Evolutionary conservation across 2,113 vertebrate genomes (phyloP).

Genomic region (Gasterosteus nipponicus): DNA sequence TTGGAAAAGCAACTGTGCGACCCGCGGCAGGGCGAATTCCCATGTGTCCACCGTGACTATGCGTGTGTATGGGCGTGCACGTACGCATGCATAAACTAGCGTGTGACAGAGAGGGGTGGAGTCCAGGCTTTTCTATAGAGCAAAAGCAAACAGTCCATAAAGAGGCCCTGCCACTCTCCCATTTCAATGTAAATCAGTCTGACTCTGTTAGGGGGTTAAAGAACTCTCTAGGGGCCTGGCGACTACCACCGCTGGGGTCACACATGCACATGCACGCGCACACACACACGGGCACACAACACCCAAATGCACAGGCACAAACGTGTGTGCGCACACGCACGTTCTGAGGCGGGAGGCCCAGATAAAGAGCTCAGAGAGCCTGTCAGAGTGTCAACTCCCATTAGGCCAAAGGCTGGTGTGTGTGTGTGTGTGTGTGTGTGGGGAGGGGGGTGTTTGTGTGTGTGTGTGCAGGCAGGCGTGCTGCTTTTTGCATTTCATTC

Average conservation of each 20-base stretch:
- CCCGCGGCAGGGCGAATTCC: constrained; percentile 68
- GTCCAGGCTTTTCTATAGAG: constrained; percentile 73
- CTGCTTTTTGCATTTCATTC: constrained; percentile 74
- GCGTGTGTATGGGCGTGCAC: constrained; percentile 36
- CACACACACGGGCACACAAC: constrained; percentile 49
- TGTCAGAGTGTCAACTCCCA: constrained; percentile 84
- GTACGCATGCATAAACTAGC: constrained; percentile 10
- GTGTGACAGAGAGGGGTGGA: constrained; percentile 59
- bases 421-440: constrained; percentile 77
- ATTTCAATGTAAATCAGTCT: constrained; percentile 87
- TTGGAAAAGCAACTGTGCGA: constrained; percentile 67
- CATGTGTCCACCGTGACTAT: constrained; percentile 52
- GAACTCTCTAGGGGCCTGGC: constrained; percentile 77
- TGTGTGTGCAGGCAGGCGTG: constrained; percentile 77
- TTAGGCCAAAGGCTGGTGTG: constrained; percentile 79
- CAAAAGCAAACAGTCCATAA: constrained; percentile 82
- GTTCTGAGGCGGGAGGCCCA: constrained; percentile 69
- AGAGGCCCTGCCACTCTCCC: constrained; percentile 79
- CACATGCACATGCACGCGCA: constrained; percentile 53
- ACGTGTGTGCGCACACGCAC: constrained; percentile 52
- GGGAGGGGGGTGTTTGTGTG: constrained; percentile 62
- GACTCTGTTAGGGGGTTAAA: constrained; percentile 83
- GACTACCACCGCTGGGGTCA: constrained; percentile 73
- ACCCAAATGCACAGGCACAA: constrained; percentile 49
- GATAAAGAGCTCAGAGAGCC: constrained; percentile 83